phyloP scores from a whole-genome alignment of 2,797 vertebrate genomes.

The Neopelma chrysocephalum region DNA sequence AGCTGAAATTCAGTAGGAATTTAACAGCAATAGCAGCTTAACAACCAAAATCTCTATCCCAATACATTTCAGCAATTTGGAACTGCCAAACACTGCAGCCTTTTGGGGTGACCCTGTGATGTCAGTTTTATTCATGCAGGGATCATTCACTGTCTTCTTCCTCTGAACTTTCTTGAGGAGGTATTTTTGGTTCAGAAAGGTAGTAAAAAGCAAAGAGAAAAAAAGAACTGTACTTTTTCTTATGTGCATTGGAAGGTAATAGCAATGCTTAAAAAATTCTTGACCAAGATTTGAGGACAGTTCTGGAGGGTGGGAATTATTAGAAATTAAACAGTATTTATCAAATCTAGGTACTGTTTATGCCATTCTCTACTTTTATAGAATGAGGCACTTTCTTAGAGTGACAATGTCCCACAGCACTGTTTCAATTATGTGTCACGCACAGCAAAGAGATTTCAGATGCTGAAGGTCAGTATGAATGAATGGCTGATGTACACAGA shows the following conservation, averaged over 20 bases:
- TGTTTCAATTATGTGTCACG: not conserved
- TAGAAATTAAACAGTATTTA: not conserved
- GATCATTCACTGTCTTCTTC: not conserved
- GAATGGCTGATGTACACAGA: not conserved
- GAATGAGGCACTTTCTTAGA: not conserved
- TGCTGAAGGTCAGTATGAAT: not conserved
- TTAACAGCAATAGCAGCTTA: not conserved
- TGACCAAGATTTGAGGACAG: not conserved
- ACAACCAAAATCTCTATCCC: not conserved
- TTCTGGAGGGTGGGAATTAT: fast-evolving
- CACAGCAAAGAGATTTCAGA: not conserved
- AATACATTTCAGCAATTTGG: not conserved
- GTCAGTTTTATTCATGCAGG: not conserved
- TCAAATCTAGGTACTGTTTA: not conserved
- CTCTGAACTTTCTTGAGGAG: not conserved
- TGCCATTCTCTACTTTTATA: not conserved
- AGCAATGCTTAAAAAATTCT: not conserved
- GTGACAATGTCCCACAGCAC: not conserved
- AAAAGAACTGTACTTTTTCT: not conserved
- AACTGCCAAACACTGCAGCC: not conserved
- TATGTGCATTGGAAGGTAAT: not conserved
- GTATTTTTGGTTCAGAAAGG: not conserved
- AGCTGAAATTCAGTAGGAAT: not conserved
- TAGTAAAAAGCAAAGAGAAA: not conserved
- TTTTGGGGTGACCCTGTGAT: not conserved